Base-by-base conservation (phyloP, 2,797 vertebrate genomes). In the Crocidura indochinensis region DNA sequence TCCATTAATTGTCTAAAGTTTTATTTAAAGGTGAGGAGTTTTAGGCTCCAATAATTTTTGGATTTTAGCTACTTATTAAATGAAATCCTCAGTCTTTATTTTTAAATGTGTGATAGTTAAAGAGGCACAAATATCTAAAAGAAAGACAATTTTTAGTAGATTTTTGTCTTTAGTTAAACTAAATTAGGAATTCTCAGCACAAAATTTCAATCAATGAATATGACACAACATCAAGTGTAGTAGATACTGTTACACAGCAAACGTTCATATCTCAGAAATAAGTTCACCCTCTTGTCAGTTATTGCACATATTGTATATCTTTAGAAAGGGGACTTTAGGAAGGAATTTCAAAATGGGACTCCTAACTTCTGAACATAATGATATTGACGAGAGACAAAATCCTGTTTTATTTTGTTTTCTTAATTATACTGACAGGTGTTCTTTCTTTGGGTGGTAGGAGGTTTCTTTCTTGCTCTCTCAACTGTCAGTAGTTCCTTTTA, bases 31-130 rank as follows among this genome's bases (percentile, higher is more conserved):
- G 47, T 31, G 80, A 94, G 3, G 10, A 60, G 47, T 86, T 86
- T 68, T 80, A 1, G 44, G 0, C 11, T 53, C 85, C 47, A 75
- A 74, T 31, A 10, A 11, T 26, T 65, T 87, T 17, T 71, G 84
- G 20, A 2, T 7, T 72, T 83, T 87, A 87, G 14, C 8, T 85
- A 3, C 71, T 84, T 60, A 69, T 10, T 67, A 80, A 82, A 69
- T 49, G 38, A 91, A 94, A 81, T 6, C 0, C 10, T n/a, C n/a
- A 85, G 11, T 11, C 77, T 90, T 83, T 83, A 49, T 82, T 77
- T 93, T 46, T 15, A 76, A 92, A 83, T 12, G 68, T 71, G 83
- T 91, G 27, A 83, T 81, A 69, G 9, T 22, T 75, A 17, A 93
- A 84, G 24, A 79, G 26, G 26, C 67, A 7, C 20, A 91, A 44